Base-by-base conservation (phyloP, 37 sponge, comb jelly and placozoan genomes). In the Eunapius fragilis region DNA sequence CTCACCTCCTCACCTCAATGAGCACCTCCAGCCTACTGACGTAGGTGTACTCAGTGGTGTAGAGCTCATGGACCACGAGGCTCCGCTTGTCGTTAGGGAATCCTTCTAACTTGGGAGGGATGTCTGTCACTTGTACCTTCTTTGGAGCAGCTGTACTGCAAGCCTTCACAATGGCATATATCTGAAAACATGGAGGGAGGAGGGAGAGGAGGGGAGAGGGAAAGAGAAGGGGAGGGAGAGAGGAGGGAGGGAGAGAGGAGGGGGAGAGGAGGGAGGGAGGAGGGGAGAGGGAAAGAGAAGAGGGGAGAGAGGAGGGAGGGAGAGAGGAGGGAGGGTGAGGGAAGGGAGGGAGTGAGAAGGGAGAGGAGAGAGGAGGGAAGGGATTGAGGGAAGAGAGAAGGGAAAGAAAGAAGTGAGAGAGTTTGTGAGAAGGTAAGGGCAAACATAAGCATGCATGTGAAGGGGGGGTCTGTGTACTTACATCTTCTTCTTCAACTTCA, bases 21-120 rank as follows among this genome's bases (percentile, higher is more conserved):
- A 97, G 67, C 25, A 93, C 78, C 82, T 97, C 98, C 77, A 97
- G 75, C 3, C 82, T 75, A 14, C 69, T 86, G 6, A 97, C 96
- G 71, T 97, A 97, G 23, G 88, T 93, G 78, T 92, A 93, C 79
- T 97, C 98, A 14, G 96, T 91, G 22, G 86, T 84, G 72, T 97
- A 97, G 41, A 97, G 88, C 75, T 97, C 98, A n/a, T 95, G 96
- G 27, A 93, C 81, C 23, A 95, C 86, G 1, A 32, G 68, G 19
- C 82, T 49, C 28, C 96, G 45, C 14, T 83, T 67, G 19, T 80
- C 93, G 27, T 47, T 74, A 0, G 96, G 90, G 35, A 92, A 87
- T 3, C 82, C 86, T 33, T 82, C 68, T 9, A 94, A 81, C 23
- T 73, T 26, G 4, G 69, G 25, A 17, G 94, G 94, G 2, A 94